Percentiles rank a stretch among this genome's conserved stretches.
phyloP scores from a whole-genome alignment of 2,888 invertebrate genomes.

The Apamea anceps region DNA sequence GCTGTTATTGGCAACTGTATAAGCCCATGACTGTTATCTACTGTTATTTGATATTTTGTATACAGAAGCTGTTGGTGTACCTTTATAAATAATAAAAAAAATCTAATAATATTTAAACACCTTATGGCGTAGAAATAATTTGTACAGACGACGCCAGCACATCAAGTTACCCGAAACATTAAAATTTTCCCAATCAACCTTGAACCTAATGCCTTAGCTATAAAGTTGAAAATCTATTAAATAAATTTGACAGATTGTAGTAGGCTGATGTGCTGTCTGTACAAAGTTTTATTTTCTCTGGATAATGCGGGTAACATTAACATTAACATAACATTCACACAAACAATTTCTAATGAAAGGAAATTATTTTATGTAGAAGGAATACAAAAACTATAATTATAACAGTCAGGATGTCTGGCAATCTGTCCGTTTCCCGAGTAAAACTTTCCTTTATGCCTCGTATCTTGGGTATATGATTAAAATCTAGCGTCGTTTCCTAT shows the following conservation, averaged over 20 bases:
- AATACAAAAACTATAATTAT: constrained; percentile 44
- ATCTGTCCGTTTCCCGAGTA: constrained; percentile 46
- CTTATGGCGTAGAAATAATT: background rate
- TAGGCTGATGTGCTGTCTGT: no score
- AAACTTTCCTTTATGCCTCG: constrained; percentile 14
- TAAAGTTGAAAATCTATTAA: no score
- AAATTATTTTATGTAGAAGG: constrained; percentile 24
- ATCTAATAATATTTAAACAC: background rate
- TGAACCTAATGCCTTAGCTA: no score
- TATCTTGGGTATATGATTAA: background rate
- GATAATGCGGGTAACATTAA: constrained; percentile 13
- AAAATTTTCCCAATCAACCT: no score
- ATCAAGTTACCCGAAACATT: no score
- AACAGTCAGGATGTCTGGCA: constrained; percentile 36
- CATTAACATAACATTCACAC: background rate
- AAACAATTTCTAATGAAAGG: constrained; percentile 31
- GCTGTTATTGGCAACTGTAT: no score
- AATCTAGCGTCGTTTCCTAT: background rate
- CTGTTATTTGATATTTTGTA: no score
- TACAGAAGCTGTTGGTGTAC: no score
- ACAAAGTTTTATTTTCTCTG: background rate
- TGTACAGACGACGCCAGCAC: no score
- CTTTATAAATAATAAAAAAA: no score
- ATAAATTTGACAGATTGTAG: no score
- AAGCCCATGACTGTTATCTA: no score